Percentiles rank a stretch among this genome's conserved stretches.
These are phyloP conservation scores for Carpatolechia fugitivella DNA, from an alignment of 2,888 invertebrate genomes.

Conservation along the genomic window DNA sequence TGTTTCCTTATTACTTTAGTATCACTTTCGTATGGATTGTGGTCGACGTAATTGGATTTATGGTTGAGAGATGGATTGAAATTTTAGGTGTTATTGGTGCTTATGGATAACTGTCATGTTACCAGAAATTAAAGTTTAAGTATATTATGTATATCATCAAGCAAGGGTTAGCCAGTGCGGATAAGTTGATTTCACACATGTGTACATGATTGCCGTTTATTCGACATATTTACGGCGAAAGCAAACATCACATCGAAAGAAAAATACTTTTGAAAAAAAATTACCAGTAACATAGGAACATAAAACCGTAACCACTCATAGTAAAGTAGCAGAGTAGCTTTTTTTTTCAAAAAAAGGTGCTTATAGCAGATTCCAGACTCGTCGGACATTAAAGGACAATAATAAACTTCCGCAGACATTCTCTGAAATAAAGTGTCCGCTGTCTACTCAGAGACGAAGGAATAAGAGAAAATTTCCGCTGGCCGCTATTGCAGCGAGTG, in stretches of 20 bases:
- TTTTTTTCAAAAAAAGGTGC: neutral
- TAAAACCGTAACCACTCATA: too few relatives aligned
- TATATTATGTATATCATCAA: too few relatives aligned
- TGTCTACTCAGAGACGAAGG: slow-evolving; percentile 41
- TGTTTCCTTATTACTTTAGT: slow-evolving; percentile 18
- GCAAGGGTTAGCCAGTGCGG: too few relatives aligned
- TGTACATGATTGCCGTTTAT: too few relatives aligned
- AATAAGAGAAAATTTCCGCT: slow-evolving; percentile 55
- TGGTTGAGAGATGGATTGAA: neutral
- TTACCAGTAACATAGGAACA: neutral
- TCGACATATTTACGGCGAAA: too few relatives aligned
- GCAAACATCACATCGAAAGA: too few relatives aligned
- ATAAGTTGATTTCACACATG: too few relatives aligned
- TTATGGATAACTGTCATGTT: too few relatives aligned
- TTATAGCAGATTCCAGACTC: slow-evolving; percentile 9
- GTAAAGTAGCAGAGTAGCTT: neutral
- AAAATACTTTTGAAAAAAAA: neutral
- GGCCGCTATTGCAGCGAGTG: slow-evolving; percentile 49
- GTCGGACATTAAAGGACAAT: slow-evolving; percentile 14
- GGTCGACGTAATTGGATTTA: neutral
- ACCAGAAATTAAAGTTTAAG: too few relatives aligned
- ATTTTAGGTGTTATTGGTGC: too few relatives aligned
- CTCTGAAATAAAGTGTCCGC: slow-evolving; percentile 43
- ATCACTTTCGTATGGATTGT: neutral
- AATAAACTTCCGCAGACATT: slow-evolving; percentile 22